Conservation (phyloP, 2,888 invertebrate species). For the Liopterus haemorrhoidalis region DNA sequence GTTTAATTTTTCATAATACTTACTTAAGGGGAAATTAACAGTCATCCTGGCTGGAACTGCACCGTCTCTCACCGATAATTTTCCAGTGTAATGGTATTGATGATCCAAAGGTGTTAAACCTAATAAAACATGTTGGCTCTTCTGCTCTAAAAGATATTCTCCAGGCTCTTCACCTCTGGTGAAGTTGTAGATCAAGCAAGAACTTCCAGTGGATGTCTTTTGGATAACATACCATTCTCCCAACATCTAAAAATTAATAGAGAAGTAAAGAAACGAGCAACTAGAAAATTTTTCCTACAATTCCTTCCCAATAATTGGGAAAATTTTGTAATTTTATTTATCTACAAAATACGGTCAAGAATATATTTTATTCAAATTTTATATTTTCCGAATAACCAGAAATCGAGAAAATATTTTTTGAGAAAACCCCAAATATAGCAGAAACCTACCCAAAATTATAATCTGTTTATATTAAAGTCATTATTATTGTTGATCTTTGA, state of each 20-base stretch:
- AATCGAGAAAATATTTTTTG: not conserved
- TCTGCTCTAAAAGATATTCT: conserved; percentile 63
- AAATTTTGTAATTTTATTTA: too few species aligned
- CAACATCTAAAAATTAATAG: conserved; percentile 61
- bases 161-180: conserved; percentile 63
- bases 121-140: conserved; percentile 62
- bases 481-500: conserved; percentile 11
- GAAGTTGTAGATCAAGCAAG: conserved; percentile 74
- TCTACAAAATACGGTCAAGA: too few species aligned
- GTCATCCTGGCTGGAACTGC: conserved; percentile 65
- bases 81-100: conserved; percentile 72
- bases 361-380: too few species aligned
- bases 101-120: conserved; percentile 71
- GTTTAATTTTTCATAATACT: conserved; percentile 46
- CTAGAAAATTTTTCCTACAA: too few species aligned
- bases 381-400: conserved; percentile 1
- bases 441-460: too few species aligned
- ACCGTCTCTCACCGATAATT: conserved; percentile 58
- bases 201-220: conserved; percentile 75
- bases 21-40: conserved; percentile 73
- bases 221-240: conserved; percentile 78
- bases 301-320: too few species aligned
- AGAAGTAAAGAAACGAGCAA: too few species aligned
- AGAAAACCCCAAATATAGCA: too few species aligned
- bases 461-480: conserved; percentile 1